phyloP scores from a whole-genome alignment of 2,888 invertebrate genomes.

The Stomorhina lunata region DNA sequence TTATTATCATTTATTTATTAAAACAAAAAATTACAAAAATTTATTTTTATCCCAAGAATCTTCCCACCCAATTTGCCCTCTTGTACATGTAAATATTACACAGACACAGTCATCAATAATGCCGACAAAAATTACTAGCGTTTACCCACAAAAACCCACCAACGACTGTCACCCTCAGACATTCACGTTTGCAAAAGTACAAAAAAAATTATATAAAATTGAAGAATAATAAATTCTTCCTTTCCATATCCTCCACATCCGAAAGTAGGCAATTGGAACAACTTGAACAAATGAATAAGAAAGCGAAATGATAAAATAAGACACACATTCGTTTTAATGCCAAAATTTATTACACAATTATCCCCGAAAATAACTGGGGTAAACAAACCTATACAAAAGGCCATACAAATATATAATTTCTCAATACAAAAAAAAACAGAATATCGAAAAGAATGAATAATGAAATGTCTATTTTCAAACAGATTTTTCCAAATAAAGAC shows the following conservation, averaged over 20 bases:
- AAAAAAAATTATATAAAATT: neutral
- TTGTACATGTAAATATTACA: neutral
- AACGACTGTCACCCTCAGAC: neutral
- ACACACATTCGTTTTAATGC: conserved; percentile 41
- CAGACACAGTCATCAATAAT: conserved; percentile 11
- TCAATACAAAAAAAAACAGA: neutral
- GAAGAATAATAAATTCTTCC: conserved; percentile 43
- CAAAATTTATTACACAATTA: conserved; percentile 54
- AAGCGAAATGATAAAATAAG: conserved; percentile 40
- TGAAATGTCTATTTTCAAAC: conserved; percentile 12
- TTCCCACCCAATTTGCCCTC: neutral
- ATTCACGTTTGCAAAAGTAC: neutral
- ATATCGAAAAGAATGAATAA: conserved; percentile 1
- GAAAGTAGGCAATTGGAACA: conserved; percentile 48
- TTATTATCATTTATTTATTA: too few relatives aligned
- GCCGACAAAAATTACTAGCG: neutral
- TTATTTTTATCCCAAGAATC: neutral
- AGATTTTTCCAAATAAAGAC: neutral
- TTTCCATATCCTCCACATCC: too few relatives aligned
- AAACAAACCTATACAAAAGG: neutral
- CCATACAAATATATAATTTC: too few relatives aligned
- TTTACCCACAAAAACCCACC: neutral
- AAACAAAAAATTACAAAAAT: neutral
- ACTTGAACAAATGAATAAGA: conserved; percentile 31
- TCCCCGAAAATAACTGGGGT: conserved; percentile 3